These are phyloP conservation scores for Synodontis membranacea DNA, from an alignment of 2,113 vertebrate genomes.

Conservation along the genomic window DNA sequence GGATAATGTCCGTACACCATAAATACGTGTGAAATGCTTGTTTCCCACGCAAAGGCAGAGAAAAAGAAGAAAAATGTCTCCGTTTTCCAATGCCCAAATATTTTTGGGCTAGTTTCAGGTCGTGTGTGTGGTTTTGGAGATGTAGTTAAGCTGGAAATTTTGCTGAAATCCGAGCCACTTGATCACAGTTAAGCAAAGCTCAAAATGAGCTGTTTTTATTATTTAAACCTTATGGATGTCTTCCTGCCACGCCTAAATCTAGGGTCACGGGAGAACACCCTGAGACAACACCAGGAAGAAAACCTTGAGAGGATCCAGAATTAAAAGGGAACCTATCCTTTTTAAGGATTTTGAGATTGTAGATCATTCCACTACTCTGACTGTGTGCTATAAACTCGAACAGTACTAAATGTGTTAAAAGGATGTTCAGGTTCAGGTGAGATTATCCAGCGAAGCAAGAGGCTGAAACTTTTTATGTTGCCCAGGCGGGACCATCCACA, in stretches of 20 bases:
- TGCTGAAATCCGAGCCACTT: not conserved
- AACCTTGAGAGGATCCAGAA: not conserved
- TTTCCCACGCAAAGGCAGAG: not conserved
- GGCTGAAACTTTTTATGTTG: not conserved
- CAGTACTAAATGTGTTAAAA: not conserved
- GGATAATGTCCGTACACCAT: not conserved
- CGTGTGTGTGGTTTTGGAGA: not conserved
- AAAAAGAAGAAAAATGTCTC: not conserved
- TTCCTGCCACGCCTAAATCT: not conserved
- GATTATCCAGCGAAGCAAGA: not conserved
- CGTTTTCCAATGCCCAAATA: not conserved
- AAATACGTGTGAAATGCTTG: slow-evolving; percentile 8
- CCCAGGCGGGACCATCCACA: not conserved
- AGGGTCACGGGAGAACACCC: not conserved
- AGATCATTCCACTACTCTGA: not conserved
- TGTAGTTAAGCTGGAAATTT: not conserved
- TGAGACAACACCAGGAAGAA: not conserved
- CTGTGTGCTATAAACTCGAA: too few species aligned
- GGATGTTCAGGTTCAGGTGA: not conserved
- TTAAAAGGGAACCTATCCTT: not conserved
- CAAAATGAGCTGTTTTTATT: not conserved
- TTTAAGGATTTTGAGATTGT: not conserved
- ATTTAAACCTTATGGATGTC: not conserved
- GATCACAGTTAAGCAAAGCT: not conserved
- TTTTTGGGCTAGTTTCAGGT: not conserved